Evolutionary conservation across 2,113 vertebrate genomes (phyloP).

Genomic region (Myodes glareolus): DNA sequence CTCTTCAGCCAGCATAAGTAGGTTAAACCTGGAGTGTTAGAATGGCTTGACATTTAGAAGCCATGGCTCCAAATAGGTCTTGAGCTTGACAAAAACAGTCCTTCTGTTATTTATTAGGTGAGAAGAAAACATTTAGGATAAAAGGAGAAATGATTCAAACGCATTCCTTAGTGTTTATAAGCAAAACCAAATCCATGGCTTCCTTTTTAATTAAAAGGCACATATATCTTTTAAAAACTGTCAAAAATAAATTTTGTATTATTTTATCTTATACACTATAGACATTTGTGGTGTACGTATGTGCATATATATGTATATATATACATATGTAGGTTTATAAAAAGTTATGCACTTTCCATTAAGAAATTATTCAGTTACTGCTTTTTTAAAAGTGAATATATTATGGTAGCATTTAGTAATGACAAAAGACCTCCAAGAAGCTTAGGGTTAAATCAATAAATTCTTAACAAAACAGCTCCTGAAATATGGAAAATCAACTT

Average conservation of each 20-base stretch:
- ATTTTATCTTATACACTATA: constrained; percentile 22
- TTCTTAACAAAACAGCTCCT: not conserved
- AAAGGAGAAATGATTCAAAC: constrained; percentile 67
- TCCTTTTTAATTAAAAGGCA: constrained; percentile 33
- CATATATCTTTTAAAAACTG: not conserved
- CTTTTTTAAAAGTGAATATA: not conserved
- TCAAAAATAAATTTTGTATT: constrained; percentile 1
- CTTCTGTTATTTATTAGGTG: constrained; percentile 76
- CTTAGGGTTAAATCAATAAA: constrained; percentile 28
- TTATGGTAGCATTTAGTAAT: not conserved
- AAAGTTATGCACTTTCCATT: not conserved
- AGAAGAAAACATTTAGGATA: constrained; percentile 75
- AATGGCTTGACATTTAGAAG: constrained; percentile 73
- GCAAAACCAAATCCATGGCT: constrained; percentile 51
- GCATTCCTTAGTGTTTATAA: constrained; percentile 47
- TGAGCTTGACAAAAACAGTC: constrained; percentile 67
- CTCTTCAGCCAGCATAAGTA: constrained; percentile 74
- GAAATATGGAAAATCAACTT: constrained; percentile 44
- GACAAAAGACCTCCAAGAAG: not conserved
- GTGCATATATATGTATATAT: not conserved
- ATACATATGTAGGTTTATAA: not conserved
- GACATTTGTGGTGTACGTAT: not conserved
- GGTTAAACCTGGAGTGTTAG: constrained; percentile 65
- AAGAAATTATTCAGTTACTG: constrained; percentile 34
- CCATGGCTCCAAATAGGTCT: constrained; percentile 67